Percentiles rank a stretch among this genome's conserved stretches.
These are phyloP conservation scores for Standfussiana lucernea DNA, from an alignment of 2,888 invertebrate species.

Conservation along the genomic window DNA sequence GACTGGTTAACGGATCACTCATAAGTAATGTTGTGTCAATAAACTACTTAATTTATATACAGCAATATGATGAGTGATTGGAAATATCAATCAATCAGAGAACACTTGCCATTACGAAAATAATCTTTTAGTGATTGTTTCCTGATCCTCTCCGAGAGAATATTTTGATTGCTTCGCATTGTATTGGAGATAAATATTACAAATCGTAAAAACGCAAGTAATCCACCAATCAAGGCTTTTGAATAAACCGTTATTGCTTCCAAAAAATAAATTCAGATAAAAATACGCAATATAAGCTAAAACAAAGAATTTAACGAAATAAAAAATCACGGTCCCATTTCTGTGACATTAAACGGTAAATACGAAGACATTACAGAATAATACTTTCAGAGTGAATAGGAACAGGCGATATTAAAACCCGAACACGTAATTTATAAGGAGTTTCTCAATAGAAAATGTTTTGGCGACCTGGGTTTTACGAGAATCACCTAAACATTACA, in stretches of 20 bases:
- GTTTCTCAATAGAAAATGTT: conserved; percentile 39
- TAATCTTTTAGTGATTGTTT: conserved; percentile 7
- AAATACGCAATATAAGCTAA: background rate
- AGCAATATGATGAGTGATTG: background rate
- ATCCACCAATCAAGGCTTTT: background rate
- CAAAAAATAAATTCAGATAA: conserved; percentile 1
- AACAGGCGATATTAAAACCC: conserved; percentile 42
- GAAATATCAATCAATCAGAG: conserved; percentile 10
- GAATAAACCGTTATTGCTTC: background rate
- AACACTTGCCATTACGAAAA: background rate
- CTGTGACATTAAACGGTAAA: conserved; percentile 48
- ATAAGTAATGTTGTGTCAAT: background rate
- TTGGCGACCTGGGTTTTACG: conserved; percentile 26
- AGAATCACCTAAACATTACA: conserved; percentile 13
- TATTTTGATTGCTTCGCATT: conserved; percentile 15
- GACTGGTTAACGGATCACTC: background rate
- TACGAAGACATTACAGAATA: conserved; percentile 39
- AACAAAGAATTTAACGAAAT: conserved; percentile 26
- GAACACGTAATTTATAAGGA: conserved; percentile 44
- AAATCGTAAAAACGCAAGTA: background rate
- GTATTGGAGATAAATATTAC: conserved; percentile 1
- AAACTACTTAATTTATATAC: background rate
- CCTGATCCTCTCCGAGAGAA: too few relatives aligned
- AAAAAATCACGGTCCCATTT: conserved; percentile 51
- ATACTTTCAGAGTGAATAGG: conserved; percentile 34